A percentile compares a stretch with the other conserved stretches of the same genome.
phyloP scores from a whole-genome alignment of 2,888 invertebrate genomes.

The Scaptomyza tumidula region DNA sequence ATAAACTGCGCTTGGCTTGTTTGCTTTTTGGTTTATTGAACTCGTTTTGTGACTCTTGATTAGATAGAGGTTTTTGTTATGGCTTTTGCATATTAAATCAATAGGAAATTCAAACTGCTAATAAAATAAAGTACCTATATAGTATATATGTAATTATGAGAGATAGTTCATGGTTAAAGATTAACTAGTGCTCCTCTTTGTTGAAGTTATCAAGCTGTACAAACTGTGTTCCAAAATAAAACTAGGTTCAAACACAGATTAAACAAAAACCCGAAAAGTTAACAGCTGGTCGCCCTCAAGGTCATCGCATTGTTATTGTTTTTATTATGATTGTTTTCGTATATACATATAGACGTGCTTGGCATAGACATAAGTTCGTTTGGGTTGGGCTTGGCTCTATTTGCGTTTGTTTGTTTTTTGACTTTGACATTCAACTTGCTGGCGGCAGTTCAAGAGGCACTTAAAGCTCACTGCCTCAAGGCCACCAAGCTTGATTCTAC shows the following conservation, averaged over 20 bases:
- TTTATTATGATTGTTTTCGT: conserved; percentile 28
- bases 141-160: conserved; percentile 1
- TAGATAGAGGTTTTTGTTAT: conserved; percentile 62
- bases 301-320: conserved; percentile 36
- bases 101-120: conserved; percentile 46
- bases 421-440: conserved; percentile 75
- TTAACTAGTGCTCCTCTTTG: conserved; percentile 18
- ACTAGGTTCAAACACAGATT: conserved; percentile 36
- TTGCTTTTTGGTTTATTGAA: conserved; percentile 66
- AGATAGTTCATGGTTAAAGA: conserved; percentile 45
- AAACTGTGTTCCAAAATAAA: conserved; percentile 23
- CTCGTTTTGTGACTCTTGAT: conserved; percentile 70
- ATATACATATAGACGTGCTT: conserved; percentile 46
- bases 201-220: conserved; percentile 33
- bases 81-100: conserved; percentile 47
- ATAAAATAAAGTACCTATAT: conserved; percentile 7
- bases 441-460: conserved; percentile 72
- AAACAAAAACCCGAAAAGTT: conserved; percentile 29
- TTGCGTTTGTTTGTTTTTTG: conserved; percentile 21
- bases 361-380: conserved; percentile 47
- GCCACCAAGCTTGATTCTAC: conserved; percentile 25
- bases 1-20: conserved; percentile 51
- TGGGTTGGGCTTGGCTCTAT: conserved; percentile 20
- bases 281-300: conserved; percentile 44
- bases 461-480: conserved; percentile 36